Conservation (phyloP, 2,888 invertebrate species). For the Drosophila limbata region DNA sequence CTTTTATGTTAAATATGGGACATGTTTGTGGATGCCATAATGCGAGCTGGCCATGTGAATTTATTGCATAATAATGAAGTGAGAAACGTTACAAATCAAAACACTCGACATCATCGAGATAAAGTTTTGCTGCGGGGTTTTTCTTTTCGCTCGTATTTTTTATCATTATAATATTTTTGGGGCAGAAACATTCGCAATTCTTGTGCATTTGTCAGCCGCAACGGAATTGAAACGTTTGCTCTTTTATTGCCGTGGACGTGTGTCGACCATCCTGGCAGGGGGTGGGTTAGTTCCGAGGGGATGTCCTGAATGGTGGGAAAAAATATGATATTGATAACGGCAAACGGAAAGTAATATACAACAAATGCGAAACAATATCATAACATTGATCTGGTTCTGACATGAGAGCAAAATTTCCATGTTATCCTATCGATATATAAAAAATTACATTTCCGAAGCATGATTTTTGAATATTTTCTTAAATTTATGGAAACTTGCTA, state of each 20-base stretch:
- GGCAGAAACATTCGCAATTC: conserved; percentile 65
- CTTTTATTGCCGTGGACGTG: conserved; percentile 76
- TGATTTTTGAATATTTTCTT: too few species aligned
- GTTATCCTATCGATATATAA: conserved; percentile 2
- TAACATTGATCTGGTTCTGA: conserved; percentile 46
- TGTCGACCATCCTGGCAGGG: conserved; percentile 48
- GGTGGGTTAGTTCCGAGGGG: conserved; percentile 18
- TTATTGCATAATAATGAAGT: conserved; percentile 85
- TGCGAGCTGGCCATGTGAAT: conserved; percentile 64
- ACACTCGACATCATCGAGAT: conserved; percentile 83
- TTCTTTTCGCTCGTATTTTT: conserved; percentile 56
- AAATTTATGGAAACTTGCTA: too few species aligned
- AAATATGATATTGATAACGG: conserved; percentile 64
- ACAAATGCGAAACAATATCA: conserved; percentile 67
- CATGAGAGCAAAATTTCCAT: conserved; percentile 9
- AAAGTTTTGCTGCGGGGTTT: conserved; percentile 56
- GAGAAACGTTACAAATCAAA: conserved; percentile 85
- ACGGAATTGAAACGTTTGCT: conserved; percentile 80
- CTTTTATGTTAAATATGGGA: conserved; percentile 22
- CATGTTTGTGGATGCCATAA: conserved; percentile 61
- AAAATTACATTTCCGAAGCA: neutral
- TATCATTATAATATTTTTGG: conserved; percentile 80
- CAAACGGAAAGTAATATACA: conserved; percentile 70
- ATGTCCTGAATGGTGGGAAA: conserved; percentile 60
- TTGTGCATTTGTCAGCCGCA: conserved; percentile 84